Evolutionary conservation across 2,888 invertebrate genomes (phyloP).

Genomic region (Ochropleura plecta): DNA sequence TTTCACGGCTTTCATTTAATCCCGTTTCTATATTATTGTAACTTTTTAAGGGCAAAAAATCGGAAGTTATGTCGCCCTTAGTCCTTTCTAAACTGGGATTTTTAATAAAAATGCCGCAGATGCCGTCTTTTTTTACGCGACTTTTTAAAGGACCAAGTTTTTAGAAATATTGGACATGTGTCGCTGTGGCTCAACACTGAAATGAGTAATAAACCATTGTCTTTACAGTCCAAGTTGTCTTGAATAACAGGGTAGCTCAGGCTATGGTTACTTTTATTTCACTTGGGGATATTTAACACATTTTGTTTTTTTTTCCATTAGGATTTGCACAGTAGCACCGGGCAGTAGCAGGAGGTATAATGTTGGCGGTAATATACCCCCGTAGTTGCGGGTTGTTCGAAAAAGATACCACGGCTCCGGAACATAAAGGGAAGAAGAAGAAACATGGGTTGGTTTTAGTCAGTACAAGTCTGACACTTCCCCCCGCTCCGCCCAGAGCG

Average conservation of each 20-base stretch:
- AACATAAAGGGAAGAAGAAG: no score
- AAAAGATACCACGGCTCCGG: no score
- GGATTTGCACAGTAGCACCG: no score
- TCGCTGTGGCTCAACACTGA: slow-evolving; percentile 12
- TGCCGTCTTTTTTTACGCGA: slow-evolving; percentile 23
- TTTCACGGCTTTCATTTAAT: slow-evolving; percentile 39
- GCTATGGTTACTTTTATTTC: no score
- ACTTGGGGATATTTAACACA: no score
- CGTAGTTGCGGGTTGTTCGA: no score
- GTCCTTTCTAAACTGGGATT: slow-evolving; percentile 19
- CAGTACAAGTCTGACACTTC: no score
- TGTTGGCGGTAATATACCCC: no score
- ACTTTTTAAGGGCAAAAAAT: slow-evolving; percentile 33
- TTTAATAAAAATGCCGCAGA: slow-evolving; percentile 48
- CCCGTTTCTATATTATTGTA: slow-evolving; percentile 33
- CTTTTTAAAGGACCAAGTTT: slow-evolving; percentile 38
- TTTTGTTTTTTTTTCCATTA: no score
- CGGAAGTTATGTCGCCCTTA: slow-evolving; percentile 27
- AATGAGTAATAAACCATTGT: slow-evolving; percentile 28
- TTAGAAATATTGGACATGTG: slow-evolving; percentile 18
- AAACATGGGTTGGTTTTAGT: no score
- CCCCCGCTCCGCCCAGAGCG: no score
- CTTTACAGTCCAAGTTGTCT: slow-evolving; percentile 29
- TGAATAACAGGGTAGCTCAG: not conserved
- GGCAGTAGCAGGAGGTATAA: no score